phyloP scores from a whole-genome alignment of 35 echinoderm and acorn worm genomes.

The Diadema setosum region DNA sequence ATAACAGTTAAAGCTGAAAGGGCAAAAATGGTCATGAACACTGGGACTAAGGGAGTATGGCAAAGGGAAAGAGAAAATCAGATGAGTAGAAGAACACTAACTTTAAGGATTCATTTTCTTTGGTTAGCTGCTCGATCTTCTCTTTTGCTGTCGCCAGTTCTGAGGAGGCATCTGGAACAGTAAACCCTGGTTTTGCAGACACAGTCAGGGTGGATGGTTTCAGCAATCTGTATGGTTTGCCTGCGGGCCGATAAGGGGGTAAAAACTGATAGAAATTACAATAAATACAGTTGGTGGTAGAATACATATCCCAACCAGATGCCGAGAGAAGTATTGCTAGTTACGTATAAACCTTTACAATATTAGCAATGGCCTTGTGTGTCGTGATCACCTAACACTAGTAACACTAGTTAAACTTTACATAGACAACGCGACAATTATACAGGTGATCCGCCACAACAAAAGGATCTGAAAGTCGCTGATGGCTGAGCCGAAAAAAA shows the following conservation, averaged over 20 bases:
- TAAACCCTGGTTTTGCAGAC: not conserved
- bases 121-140: not conserved
- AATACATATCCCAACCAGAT: not conserved
- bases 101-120: not conserved
- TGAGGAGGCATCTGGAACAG: not conserved
- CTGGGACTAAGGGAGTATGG: too few species aligned
- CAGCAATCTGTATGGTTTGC: not conserved
- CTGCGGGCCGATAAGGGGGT: not conserved
- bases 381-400: not conserved
- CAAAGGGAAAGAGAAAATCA: too few species aligned
- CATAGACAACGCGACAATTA: not conserved
- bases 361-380: not conserved
- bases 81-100: not conserved
- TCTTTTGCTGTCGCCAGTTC: not conserved
- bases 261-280: not conserved
- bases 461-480: too few species aligned
- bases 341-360: not conserved
- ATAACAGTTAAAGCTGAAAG: not conserved
- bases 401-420: not conserved
- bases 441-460: too few species aligned
- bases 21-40: not conserved
- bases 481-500: too few species aligned
- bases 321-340: not conserved
- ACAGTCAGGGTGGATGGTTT: not conserved
- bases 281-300: not conserved